A percentile compares a stretch with the other conserved stretches of the same genome.
Evolutionary conservation across 64 coral and sea anemone genomes (phyloP).

Genomic region (Astreopora myriophthalma): DNA sequence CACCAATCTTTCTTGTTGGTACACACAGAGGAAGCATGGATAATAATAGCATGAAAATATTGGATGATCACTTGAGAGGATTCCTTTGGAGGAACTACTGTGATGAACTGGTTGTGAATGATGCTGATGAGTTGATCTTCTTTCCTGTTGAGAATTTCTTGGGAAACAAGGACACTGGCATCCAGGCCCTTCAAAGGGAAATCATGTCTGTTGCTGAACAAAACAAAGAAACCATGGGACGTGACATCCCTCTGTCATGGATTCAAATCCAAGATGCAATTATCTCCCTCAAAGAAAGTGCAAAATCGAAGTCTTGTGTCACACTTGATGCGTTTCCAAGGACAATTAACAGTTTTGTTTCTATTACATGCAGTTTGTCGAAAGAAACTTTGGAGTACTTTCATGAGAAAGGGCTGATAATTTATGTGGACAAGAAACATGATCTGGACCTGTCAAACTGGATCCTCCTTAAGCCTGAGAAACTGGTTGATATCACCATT

Average conservation of each 20-base stretch:
- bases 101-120: conserved; percentile 42
- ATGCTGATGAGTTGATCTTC: conserved; percentile 31
- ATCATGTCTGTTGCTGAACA: conserved; percentile 49
- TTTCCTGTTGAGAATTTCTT: conserved; percentile 67
- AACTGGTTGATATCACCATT: conserved; percentile 48
- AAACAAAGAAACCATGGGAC: background rate
- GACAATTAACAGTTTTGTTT: background rate
- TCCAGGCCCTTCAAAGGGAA: conserved; percentile 3
- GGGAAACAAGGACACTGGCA: conserved; percentile 25
- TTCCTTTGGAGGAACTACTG: conserved; percentile 38
- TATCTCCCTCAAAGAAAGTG: background rate
- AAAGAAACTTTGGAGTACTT: conserved; percentile 77
- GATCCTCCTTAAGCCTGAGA: conserved; percentile 63
- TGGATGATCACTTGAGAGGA: conserved; percentile 22
- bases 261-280: conserved; percentile 77
- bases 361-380: conserved; percentile 9
- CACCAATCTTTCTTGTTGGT: conserved; percentile 78
- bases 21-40: conserved; percentile 49
- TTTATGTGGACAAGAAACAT: conserved; percentile 40
- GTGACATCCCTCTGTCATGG: conserved; percentile 63
- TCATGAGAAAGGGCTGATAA: conserved; percentile 67
- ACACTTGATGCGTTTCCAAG: background rate
- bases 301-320: background rate
- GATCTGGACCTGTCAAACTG: conserved; percentile 59
- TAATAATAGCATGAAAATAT: background rate